Percentiles rank a stretch among this genome's conserved stretches.
phyloP scores from a whole-genome alignment of 1,140 invertebrate genomes.

The Drosophila punjabiensis region DNA sequence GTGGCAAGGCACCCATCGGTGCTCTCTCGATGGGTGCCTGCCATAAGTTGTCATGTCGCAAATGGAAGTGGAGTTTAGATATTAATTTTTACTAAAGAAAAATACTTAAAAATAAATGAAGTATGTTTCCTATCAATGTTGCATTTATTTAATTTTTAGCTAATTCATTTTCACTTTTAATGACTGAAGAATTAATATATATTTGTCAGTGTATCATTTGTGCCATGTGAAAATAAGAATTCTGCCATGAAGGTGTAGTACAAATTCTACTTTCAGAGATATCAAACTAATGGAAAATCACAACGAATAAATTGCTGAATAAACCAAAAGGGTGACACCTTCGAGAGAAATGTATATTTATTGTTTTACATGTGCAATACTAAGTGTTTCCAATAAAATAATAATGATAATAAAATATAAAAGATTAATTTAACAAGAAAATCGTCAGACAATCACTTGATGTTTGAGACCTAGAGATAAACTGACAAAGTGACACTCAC shows the following conservation, averaged over 20 bases:
- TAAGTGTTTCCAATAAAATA: neutral
- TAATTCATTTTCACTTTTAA: too few species aligned
- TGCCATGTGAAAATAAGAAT: neutral
- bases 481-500: constrained; percentile 13
- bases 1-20: neutral
- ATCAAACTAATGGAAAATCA: neutral
- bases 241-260: neutral
- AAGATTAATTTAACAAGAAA: neutral
- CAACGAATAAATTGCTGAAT: neutral
- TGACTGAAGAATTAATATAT: neutral
- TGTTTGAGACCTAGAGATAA: constrained; percentile 4
- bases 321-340: too few species aligned
- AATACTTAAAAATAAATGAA: neutral
- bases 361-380: neutral
- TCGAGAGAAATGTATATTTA: neutral
- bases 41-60: constrained; percentile 67
- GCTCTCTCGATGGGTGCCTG: constrained; percentile 17
- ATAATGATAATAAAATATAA: neutral
- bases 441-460: neutral
- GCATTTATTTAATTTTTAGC: too few species aligned
- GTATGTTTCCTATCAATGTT: neutral
- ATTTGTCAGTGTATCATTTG: neutral
- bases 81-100: too few species aligned
- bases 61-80: constrained; percentile 45
- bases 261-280: neutral